Evolutionary conservation across 2,113 vertebrate genomes (phyloP).

Genomic region (Aythya baeri): DNA sequence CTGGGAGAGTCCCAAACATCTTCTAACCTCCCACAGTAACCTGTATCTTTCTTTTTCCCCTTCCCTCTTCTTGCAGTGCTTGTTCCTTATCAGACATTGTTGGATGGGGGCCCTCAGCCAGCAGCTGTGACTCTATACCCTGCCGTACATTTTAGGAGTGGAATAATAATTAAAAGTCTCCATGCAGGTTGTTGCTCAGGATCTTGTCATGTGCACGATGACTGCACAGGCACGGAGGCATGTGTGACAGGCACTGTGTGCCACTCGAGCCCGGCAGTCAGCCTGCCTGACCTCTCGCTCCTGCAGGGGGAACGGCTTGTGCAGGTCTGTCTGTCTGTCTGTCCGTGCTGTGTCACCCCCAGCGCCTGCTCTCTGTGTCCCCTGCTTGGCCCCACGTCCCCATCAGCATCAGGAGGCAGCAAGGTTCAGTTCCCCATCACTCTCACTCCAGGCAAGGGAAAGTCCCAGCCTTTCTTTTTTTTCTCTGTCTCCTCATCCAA

Average conservation of each 20-base stretch:
- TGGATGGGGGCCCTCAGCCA: neutral
- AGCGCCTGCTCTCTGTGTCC: neutral
- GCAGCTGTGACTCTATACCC: neutral
- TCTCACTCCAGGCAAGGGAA: neutral
- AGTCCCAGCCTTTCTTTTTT: neutral
- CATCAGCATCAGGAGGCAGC: neutral
- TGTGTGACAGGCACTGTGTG: neutral
- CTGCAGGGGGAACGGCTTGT: fast-evolving
- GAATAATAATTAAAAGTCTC: neutral
- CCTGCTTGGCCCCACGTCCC: neutral
- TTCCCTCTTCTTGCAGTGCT: neutral
- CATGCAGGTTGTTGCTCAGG: neutral
- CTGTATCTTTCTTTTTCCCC: neutral
- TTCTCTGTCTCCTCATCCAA: neutral
- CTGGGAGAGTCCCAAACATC: neutral
- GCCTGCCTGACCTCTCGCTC: fast-evolving
- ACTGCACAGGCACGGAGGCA: neutral
- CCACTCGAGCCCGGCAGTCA: neutral
- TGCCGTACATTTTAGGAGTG: neutral
- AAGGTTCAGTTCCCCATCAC: neutral
- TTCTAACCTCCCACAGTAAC: neutral
- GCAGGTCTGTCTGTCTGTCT: fast-evolving
- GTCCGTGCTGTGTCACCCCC: neutral
- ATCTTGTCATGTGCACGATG: fast-evolving
- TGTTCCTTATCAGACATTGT: neutral